Evolutionary conservation across 2,113 vertebrate species (phyloP), one percentile per base, ranked within the genome.

Genomic region (Nannospalax galili): DNA sequence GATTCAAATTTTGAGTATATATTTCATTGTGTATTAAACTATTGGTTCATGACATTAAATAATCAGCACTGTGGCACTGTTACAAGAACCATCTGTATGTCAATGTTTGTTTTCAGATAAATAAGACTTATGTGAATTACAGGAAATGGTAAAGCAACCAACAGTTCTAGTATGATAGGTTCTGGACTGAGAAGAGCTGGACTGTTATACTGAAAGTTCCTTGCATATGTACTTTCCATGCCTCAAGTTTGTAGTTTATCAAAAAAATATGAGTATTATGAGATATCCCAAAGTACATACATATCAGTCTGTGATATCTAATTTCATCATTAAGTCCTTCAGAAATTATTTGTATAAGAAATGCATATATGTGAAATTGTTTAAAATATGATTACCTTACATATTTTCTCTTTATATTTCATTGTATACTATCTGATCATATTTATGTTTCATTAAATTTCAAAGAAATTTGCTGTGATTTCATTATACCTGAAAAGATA

Each of bases 371-470:
- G 64, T 91, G 28, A 88, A 92, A 80, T 93, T 32, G 32, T 90
- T 92, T 92, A 90, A 93, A 93, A 93, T 93, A 87, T 67, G 40
- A 95, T 95, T 64, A 89, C n/a, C 22, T 85, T 77, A 93, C 60
- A 84, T 80, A 93, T 95, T 95, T 82, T 84, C 84, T 93, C 37
- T 91, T 28, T 87, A 2, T 78, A 84, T 93, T 88, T 88, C 72
- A 88, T 92, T 91, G 88, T 42, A 24, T 40, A 95, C 32, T 91
- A 65, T 91, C 82, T 89, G 58, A 95, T 74, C 45, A 92, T 84
- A 92, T 52, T 94, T 67, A 86, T 89, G 52, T 89, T 80, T 93
- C 86, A 94, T 88, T 94, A 95, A 88, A 94, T 97, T 94, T 90
- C 95, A 90, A 78, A 48, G n/a, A 91, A 64, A 69, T 88, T 32